Evolutionary conservation across 1,140 invertebrate species (phyloP), one percentile per base, ranked within the genome.

Genomic region (Halictus rubicundus): DNA sequence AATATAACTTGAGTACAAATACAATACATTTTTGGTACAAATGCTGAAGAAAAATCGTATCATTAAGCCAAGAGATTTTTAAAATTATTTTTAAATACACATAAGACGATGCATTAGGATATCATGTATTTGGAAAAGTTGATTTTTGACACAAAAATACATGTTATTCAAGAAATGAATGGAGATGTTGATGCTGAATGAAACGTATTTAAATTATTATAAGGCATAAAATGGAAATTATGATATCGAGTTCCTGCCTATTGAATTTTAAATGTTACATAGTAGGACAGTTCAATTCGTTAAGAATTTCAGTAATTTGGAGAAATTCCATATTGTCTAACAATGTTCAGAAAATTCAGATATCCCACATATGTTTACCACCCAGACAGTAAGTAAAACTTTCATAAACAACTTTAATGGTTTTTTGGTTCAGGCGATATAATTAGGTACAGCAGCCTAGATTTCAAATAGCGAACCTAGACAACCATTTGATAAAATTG

Each of bases 371-470:
- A n/a, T 52, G 66, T 84, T 57, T 75, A 61, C 68, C 77, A 75
- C 76, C 77, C 70, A 72, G 46, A 42, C 25, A 75, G 46, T 54
- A 54, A 70, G 68, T 61, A 69, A 64, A 73, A 78, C 66, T 74
- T 32, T 72, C 46, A 86, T 66, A 63, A 68, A 32, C 63, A 70
- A 81, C 76, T 72, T 60, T 37, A 60, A 57, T 70, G 27, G 70
- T 83, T 83, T 69, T 54, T 6, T 68, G 65, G 21, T 70, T 83
- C 27, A 66, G 70, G 37, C 37, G 69, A 37, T 21, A 78, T 21
- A 78, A 80, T 80, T 80, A 68, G 19, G 72, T 72, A 65, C 71
- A 66, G 81, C 91, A 92, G 91, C 89, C 89, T 88, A 91, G 90
- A 90, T 85, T 79, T 77, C 78, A 86, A 57, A 88, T 82, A 88